Evolutionary conservation across 2,888 invertebrate species (phyloP), one percentile per base, ranked within the genome.

Genomic region (Epistrophe eligans): DNA sequence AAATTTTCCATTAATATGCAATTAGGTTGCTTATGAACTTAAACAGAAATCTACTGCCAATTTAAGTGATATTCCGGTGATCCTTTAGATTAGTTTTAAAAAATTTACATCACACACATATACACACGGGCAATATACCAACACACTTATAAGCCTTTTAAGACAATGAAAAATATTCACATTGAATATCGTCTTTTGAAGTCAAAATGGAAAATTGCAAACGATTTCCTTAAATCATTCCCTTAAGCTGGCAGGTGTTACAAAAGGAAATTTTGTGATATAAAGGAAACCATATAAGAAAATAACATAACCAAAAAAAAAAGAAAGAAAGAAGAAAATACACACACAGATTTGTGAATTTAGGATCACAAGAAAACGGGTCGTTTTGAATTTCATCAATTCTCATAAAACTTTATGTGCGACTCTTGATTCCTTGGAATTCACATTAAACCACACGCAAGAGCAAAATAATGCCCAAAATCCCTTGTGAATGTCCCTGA

Each of bases 371-470:
- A 74, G 66, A 57, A 43, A 77, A 48, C 48, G 82, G 77, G 52
- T 74, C 76, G 83, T 71, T 87, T 87, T 87, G 76, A 87, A 87
- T 87, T 87, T 87, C 87, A 87, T 87, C 87, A 87, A 79, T 76
- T 83, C 83, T 76, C 87, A 70, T 87, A 83, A 83, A 87, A 79
- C 71, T 83, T 87, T 83, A 87, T 87, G 83, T 60, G 79, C 76
- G 83, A 83, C 76, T 87, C 87, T 76, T 87, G 83, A 87, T 79
- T 87, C 79, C 58, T 38, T 43, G 66, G 64, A 79, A 79, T 84
- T 64, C 74, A 57, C 79, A 84, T 84, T 66, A 66, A 70, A 79
- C 66, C 82, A 66, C 73, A 83, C 73, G 83, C 79, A 73, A 67
- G 62, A 58, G 58, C 58, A 72, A 60, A 45, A 77, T 72, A 77